Evolutionary conservation across 2,797 vertebrate species (phyloP), one percentile per base, ranked within the genome.

Genomic region (Hippopotamyrus pictus): DNA sequence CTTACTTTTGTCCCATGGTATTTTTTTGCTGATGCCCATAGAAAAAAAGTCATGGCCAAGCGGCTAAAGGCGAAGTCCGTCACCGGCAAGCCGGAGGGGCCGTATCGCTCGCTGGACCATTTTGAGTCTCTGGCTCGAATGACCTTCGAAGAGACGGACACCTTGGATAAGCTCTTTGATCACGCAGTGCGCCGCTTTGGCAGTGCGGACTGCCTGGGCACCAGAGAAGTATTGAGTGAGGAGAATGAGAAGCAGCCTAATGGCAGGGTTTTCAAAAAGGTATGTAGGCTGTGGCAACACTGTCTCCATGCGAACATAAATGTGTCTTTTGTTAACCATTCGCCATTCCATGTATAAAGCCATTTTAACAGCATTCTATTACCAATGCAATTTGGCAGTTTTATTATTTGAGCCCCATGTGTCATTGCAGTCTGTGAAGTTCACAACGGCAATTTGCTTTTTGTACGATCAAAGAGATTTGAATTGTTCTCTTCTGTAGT

Each of bases 251-350:
- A 95, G 91, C 98, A 99, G 33, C 97, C 98, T 0, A 98, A 93
- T 2, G 98, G 99, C 44, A 99, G 99, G 94, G 96, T 99, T 53
- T 99, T 99, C 94, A 99, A 99, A 96, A 99, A 99, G 97, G 99
- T 99, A 96, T 91, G 91, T 59, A n/a, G 33, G 29, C 85, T 53
- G 12, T 87, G 11, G 25, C 5, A 54, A 19, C 11, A 12, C 79
- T 84, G 29, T 79, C 17, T 46, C 5, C 8, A n/a, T 22, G n/a
- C 46, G 53, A 25, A 50, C n/a, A 29, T 25, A 7, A 53, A 14
- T 11, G 29, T 53, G 1, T 6, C 48, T 86, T 86, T 86, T 5
- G 22, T 29, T 51, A 53, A 46, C 50, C 25, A 3, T 29, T 53
- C 29, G 6, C n/a, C 22, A 25, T 85, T 25, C 4, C n/a, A 2